Conservation (phyloP, 2,113 vertebrate genomes). For the Eptatretus burgeri region DNA sequence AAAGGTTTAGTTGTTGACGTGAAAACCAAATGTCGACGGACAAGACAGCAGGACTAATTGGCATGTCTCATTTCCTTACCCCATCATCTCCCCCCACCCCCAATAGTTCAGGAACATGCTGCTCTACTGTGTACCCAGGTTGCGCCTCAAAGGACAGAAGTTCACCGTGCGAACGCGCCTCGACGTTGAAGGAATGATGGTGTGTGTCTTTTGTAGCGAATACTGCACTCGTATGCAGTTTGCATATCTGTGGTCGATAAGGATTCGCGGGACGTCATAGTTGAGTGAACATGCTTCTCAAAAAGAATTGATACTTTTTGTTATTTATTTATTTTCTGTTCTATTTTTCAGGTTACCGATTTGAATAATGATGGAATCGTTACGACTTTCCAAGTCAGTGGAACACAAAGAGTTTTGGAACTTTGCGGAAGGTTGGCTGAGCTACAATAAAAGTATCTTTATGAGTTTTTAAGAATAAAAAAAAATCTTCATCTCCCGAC, state of each 20-base stretch:
- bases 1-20: no score
- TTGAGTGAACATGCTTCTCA: background rate
- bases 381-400: background rate
- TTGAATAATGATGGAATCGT: background rate
- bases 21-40: no score
- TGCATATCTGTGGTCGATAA: no score
- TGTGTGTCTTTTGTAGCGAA: conserved; percentile 14
- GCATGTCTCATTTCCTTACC: conserved; percentile 6
- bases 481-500: no score
- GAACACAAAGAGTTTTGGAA: background rate
- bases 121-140: conserved; percentile 79
- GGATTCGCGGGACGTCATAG: no score
- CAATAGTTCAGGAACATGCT: conserved; percentile 79
- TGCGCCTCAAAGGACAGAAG: conserved; percentile 78
- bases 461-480: no score
- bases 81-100: no score
- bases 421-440: background rate
- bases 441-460: background rate
- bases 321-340: background rate
- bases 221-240: no score
- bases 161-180: conserved; percentile 84
- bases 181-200: conserved; percentile 73
- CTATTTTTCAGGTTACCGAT: background rate
- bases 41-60: no score
- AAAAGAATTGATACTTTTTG: background rate